These are phyloP conservation scores for Sinocyclocheilus rhinocerous DNA, from an alignment of 2,113 vertebrate species.

Conservation along the genomic window DNA sequence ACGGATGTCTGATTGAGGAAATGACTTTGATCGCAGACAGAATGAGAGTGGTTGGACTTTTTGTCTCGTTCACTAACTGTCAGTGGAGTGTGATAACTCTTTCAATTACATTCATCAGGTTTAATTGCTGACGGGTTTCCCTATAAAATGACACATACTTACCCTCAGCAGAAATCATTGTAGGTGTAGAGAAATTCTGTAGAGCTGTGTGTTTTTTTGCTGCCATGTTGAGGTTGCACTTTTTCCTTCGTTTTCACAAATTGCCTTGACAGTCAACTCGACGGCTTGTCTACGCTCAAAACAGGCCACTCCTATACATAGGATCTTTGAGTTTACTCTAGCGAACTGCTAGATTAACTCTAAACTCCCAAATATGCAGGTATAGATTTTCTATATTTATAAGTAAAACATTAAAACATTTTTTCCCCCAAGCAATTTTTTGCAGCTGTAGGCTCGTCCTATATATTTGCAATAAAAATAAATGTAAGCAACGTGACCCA, in stretches of 20 bases:
- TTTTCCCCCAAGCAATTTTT: too few relatives aligned
- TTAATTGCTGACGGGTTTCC: conserved; percentile 1
- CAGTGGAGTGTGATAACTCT: background rate
- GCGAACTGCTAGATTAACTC: background rate
- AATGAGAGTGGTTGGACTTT: conserved; percentile 6
- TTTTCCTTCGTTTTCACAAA: conserved; percentile 3
- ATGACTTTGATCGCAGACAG: conserved; percentile 10
- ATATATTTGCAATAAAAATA: background rate
- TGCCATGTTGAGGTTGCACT: conserved; percentile 33
- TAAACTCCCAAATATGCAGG: background rate
- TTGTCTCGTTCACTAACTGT: conserved; percentile 18
- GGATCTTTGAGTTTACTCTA: background rate
- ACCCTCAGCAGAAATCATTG: background rate
- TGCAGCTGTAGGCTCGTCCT: background rate
- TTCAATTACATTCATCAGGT: background rate
- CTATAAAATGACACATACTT: conserved; percentile 4
- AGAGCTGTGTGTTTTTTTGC: background rate
- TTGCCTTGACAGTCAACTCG: conserved; percentile 21
- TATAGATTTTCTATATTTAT: background rate
- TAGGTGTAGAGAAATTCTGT: background rate
- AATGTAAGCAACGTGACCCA: background rate
- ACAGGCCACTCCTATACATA: background rate
- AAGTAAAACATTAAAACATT: too few relatives aligned
- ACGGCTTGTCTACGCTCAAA: background rate
- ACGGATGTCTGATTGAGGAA: conserved; percentile 10